Base-by-base conservation (phyloP, 2,888 invertebrate genomes). In the Dryococelus australis region DNA sequence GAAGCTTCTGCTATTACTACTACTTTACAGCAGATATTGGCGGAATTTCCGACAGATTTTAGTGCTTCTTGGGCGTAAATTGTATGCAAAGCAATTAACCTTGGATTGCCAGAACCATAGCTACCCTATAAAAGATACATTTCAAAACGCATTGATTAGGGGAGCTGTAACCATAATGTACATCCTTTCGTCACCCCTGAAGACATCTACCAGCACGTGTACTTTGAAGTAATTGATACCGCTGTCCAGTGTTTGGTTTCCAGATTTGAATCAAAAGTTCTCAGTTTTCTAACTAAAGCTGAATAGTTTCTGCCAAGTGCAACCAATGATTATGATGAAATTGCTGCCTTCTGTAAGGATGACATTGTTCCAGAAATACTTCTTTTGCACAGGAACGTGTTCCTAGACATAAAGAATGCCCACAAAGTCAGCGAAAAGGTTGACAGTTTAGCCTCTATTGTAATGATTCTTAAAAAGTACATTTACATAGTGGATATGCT, bases 211-310 rank as follows among this genome's bases (percentile, higher is more conserved):
- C 80, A n/a, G 80, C 79, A 20, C 9, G 79, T 24, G 26, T 80
- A 27, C 80, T 80, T 80, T 20, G 80, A 80, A 80, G 80, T 80
- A 80, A 79, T 79, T 79, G 79, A 79, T 24, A 24, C n/a, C 79
- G 3, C 9, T 79, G 24, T 79, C 8, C 79, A 79, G 27, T 79
- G 79, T 79, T 13, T 79, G 20, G n/a, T 4, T 8, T 80, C 80
- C n/a, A 80, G 80, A 24, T 80, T 80, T 24, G 80, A 80, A 80
- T n/a, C 0, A n/a, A 80, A 28, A 5, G 24, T 80, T 80, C 24
- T n/a, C 28, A n/a, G 80, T n/a, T 80, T 80, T 80, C 13, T 80
- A 16, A 80, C 80, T n/a, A 80, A 80, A 26, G 80, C n/a, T 80
- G 80, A 80, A 80, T 26, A 80, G 80, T 80, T 80, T 80, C 80